phyloP scores from a whole-genome alignment of 2,888 invertebrate species.

The Siphonodentalium dalli region DNA sequence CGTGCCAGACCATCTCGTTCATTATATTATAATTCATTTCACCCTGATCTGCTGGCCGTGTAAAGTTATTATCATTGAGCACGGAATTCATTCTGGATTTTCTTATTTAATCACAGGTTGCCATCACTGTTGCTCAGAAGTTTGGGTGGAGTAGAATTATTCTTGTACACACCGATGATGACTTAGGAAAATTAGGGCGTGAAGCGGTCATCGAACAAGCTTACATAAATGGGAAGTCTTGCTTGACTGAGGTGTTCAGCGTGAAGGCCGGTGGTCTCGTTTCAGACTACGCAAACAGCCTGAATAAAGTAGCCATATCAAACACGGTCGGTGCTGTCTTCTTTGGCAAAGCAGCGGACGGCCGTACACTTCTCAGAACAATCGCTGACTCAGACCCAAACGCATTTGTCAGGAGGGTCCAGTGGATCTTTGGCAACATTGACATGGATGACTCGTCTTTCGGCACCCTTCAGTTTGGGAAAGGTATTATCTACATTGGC shows the following conservation, averaged over 20 bases:
- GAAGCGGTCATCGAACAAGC: slow-evolving; percentile 38
- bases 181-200: slow-evolving; percentile 35
- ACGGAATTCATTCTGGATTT: neutral
- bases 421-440: slow-evolving; percentile 48
- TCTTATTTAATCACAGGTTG: slow-evolving; percentile 38
- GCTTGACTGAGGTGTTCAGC: slow-evolving; percentile 36
- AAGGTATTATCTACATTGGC: slow-evolving; percentile 40
- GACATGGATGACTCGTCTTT: slow-evolving; percentile 27
- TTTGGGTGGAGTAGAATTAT: slow-evolving; percentile 64
- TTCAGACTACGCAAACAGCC: slow-evolving; percentile 5
- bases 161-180: slow-evolving; percentile 54
- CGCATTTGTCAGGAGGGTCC: slow-evolving; percentile 22
- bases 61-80: neutral
- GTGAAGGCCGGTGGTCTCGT: slow-evolving; percentile 25
- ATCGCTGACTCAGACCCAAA: slow-evolving; percentile 21
- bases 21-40: neutral
- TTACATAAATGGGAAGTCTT: slow-evolving; percentile 33
- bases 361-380: slow-evolving; percentile 21
- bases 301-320: slow-evolving; percentile 26
- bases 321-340: slow-evolving; percentile 37
- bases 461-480: slow-evolving; percentile 9
- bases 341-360: slow-evolving; percentile 23
- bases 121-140: slow-evolving; percentile 52
- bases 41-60: too few species aligned
- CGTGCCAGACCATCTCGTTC: too few species aligned